phyloP scores from a whole-genome alignment of 2,888 invertebrate genomes.

The Acleris laterana region DNA sequence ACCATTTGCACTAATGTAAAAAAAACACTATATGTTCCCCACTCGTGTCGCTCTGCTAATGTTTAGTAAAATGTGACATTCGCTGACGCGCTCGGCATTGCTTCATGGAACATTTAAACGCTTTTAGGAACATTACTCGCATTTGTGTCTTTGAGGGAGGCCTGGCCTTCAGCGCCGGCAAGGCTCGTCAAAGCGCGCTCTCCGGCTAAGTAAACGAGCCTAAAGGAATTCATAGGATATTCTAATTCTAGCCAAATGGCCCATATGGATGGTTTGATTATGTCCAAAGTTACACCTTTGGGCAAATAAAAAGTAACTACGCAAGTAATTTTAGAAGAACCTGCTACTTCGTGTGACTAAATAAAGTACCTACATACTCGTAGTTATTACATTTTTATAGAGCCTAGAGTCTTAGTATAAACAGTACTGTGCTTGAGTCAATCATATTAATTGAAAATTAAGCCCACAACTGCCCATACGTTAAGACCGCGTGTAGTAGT shows the following conservation, averaged over 20 bases:
- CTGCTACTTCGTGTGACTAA: no score
- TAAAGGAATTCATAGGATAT: constrained; percentile 12
- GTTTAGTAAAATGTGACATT: constrained; percentile 31
- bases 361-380: no score
- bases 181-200: constrained; percentile 19
- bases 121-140: constrained; percentile 40
- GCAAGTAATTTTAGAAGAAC: no score
- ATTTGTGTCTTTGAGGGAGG: constrained; percentile 22
- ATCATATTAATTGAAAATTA: no score
- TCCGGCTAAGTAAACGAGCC: constrained; percentile 1
- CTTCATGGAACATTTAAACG: constrained; percentile 38
- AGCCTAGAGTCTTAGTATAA: no score
- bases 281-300: no score
- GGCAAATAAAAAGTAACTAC: no score
- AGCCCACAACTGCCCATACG: no score
- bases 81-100: constrained; percentile 12
- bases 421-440: no score
- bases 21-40: constrained; percentile 23
- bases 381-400: no score
- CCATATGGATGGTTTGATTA: no score
- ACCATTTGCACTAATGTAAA: constrained; percentile 31
- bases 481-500: no score
- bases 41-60: constrained; percentile 23
- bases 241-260: not conserved
- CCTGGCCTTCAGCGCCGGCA: constrained; percentile 9